Evolutionary conservation across 2,113 vertebrate genomes (phyloP), one percentile per base, ranked within the genome.

Genomic region (Zosterops japonicus): DNA sequence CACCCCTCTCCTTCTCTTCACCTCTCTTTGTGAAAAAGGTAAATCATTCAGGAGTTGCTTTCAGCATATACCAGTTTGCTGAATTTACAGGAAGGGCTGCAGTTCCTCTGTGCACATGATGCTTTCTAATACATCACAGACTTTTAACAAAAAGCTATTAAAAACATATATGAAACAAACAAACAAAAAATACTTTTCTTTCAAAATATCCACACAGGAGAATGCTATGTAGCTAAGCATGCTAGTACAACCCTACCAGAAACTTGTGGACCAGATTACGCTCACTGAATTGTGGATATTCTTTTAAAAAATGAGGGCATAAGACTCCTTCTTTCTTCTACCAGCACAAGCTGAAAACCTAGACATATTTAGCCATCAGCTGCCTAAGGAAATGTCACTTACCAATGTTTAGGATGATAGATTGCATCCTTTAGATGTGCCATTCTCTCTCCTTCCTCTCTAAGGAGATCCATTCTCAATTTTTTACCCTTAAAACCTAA

Each of bases 401-500:
- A 92, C 91, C 44, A 44, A 78, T 74, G 78, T 87, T 93, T 65
- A 93, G 85, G 41, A 82, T 94, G 94, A 96, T 92, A 93, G 74
- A 96, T 96, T 92, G 83, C 57, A 24, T 93, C 72, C 92, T 92
- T 96, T 87, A 95, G 83, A 94, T 94, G 64, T 92, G 89, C 89
- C 86, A 92, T 95, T 97, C 85, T 90, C 93, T 93, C 78, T 94
- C 74, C 61, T 96, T 95, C 93, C 93, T 95, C 94, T 94, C 92
- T 78, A 78, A 95, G 95, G 92, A 96, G 89, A 95, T 96, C 52
- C 92, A 94, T 95, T 96, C 94, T 95, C 95, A 90, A 77, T 86
- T 94, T 97, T 96, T 95, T 89, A 93, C 71, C 55, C 87, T 92
- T 95, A 96, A 96, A 95, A 86, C 90, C 92, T 95, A 78, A 88